Evolutionary conservation across 2,888 invertebrate genomes (phyloP), one percentile per base, ranked within the genome.

Genomic region (Marasmarcha lunaedactyla): DNA sequence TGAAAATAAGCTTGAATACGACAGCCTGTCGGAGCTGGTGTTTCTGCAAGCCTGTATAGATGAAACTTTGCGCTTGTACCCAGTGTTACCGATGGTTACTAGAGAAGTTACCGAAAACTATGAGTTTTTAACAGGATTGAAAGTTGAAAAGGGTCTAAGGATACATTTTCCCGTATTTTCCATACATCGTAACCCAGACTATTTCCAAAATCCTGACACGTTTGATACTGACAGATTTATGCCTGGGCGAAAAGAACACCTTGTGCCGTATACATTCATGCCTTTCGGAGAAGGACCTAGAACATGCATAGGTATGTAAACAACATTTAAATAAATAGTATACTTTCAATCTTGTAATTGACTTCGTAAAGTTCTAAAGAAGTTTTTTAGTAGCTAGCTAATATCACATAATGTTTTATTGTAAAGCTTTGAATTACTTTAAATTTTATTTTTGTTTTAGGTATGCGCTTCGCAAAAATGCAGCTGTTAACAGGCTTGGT

Each of bases 391-490:
- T 45, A 47, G 15, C 49, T 11, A 49, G 48, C 33, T 7, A 39
- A 10, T 3, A 11, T 15, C 11, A 27, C 20, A 20, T 20, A 20
- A 20, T 20, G 20, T 20, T 7, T 20, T 20, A 3, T 20, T 20
- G 20, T 20, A 20, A 20, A 5, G 20, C 7, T 20, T 20, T 20
- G 3, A 20, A 20, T 5, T 20, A 20, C 7, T 20, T 7, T 20
- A 20, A 20, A 20, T 7, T 20, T 5, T 20, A 20, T 20, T 33
- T 15, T 20, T 13, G 34, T 54, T 55, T 7, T 50, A 72, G 72
- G 72, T 6, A 55, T 59, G 50, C 51, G 69, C 1, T 65, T 72
- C 39, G 57, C 68, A 1, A 62, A 58, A 46, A 68, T 72, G 70
- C 63, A 66, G 44, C 52, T 63, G 39, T 15, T 62, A n/a, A 51